Percentiles rank a stretch among this genome's conserved stretches.
Evolutionary conservation across 2,888 invertebrate species (phyloP).

Genomic region (Stenoptilia bipunctidactyla): DNA sequence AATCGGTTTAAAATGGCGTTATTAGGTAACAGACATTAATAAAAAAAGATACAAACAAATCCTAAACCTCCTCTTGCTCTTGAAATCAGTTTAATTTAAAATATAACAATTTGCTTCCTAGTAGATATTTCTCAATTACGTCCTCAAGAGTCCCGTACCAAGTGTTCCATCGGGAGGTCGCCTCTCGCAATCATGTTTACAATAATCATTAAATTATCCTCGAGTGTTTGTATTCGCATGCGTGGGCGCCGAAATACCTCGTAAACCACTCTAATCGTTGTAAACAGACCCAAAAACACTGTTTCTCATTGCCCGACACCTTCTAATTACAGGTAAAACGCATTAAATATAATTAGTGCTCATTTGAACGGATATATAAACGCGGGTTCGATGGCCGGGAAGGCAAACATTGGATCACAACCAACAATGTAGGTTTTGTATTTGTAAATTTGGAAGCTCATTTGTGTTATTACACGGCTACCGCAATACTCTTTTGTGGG

Average conservation of each 20-base stretch:
- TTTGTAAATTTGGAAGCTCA: conserved; percentile 20
- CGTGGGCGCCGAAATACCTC: conserved; percentile 44
- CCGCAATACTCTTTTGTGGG: too few relatives aligned
- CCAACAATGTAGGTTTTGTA: conserved; percentile 42
- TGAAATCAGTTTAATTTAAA: too few relatives aligned
- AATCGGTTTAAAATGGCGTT: too few relatives aligned
- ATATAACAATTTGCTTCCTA: too few relatives aligned
- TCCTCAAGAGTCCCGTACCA: neutral
- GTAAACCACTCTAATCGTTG: conserved; percentile 47
- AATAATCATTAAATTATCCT: conserved; percentile 36
- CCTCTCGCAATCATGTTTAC: conserved; percentile 35
- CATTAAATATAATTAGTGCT: conserved; percentile 62
- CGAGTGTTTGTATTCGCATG: conserved; percentile 45
- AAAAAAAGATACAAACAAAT: too few relatives aligned
- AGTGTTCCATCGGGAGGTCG: neutral
- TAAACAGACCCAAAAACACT: conserved; percentile 50
- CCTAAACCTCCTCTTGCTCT: too few relatives aligned
- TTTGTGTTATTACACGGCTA: too few relatives aligned
- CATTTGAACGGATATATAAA: conserved; percentile 52
- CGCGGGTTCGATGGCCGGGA: conserved; percentile 45
- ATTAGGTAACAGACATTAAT: too few relatives aligned
- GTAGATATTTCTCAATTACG: too few relatives aligned
- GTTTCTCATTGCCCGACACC: conserved; percentile 60
- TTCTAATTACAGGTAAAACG: conserved; percentile 66
- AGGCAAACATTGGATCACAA: conserved; percentile 34